Base-by-base conservation (phyloP, 2,113 vertebrate genomes). In the Pluvianellus socialis region DNA sequence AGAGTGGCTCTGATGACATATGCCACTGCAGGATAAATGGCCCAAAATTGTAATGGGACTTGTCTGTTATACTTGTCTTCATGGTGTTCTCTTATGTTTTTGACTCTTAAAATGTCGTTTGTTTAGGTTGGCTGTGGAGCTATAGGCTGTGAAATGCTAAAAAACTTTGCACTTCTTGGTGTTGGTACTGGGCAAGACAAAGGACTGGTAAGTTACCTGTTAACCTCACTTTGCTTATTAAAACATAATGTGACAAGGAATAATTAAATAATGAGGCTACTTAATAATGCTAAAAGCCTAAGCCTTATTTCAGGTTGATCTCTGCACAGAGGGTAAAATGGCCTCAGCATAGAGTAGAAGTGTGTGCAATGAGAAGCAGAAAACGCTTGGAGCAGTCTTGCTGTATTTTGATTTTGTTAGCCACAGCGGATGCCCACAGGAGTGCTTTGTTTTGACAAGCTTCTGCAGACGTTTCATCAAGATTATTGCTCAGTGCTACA, bases 101-200 rank as follows among this genome's bases (percentile, higher is more conserved):
- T 84, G 62, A 90, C 44, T 72, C 17, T 80, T 22, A 65, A 68
- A 65, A 53, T 30, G 8, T 94, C 14, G 44, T 95, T 70, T 95
- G 23, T 79, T 28, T 94, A 99, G 99, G 99, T 99, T 95, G 99
- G 99, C 72, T 99, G 99, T 94, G 99, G 99, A 80, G 99, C 99
- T 4, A 99, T 99, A 91, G 99, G 99, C 84, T 99, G 99, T 97
- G 99, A 99, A 98, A 99, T 99, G 99, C 98, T 99, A 68, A 99
- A 99, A 97, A 99, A 99, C 97, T 99, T 99, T 80, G 99, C 99
- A 19, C 98, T 99, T 85, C 98, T 99, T 67, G 99, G 99, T 74
- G 99, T 99, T 40, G 99, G 99, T 83, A 97, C 98, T 95, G 96
- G 98, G 70, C 98, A 97, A 94, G 96, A 98, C 28, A 98, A 94